Evolutionary conservation across 2,797 vertebrate genomes (phyloP).

Genomic region (Oreonectes daqikongensis): DNA sequence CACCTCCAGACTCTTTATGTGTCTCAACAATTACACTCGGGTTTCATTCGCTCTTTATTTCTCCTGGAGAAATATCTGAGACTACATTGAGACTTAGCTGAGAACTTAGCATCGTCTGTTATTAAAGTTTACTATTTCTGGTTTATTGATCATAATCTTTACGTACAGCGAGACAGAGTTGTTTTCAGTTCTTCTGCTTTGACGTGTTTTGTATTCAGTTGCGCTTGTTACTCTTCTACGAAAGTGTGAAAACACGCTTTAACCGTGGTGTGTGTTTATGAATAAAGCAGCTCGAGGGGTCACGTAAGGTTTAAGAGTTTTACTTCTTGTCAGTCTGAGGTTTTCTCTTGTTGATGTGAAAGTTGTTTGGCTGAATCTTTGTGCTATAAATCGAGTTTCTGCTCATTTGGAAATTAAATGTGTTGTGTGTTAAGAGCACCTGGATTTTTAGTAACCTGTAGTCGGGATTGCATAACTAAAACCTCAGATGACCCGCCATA

Average conservation of each 20-base stretch:
- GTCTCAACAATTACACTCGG: too few relatives aligned
- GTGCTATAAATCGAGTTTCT: background rate
- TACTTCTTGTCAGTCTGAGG: background rate
- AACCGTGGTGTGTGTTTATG: slow-evolving; percentile 9
- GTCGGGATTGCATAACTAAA: background rate
- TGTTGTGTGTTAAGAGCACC: background rate
- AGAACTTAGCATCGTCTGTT: too few relatives aligned
- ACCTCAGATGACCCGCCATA: background rate
- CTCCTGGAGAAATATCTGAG: too few relatives aligned
- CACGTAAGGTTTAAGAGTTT: background rate
- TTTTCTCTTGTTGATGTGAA: background rate
- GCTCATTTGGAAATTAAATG: background rate
- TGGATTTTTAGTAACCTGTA: background rate
- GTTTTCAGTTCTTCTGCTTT: background rate
- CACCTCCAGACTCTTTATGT: too few relatives aligned
- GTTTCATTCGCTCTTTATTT: too few relatives aligned
- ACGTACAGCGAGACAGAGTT: background rate
- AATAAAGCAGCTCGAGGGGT: background rate
- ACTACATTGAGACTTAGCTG: too few relatives aligned
- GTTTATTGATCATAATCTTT: background rate
- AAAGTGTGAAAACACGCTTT: background rate
- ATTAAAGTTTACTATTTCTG: too few relatives aligned
- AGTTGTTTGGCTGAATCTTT: background rate
- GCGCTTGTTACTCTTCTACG: background rate
- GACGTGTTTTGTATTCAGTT: background rate